phyloP scores from a whole-genome alignment of 2,888 invertebrate species.

The Euclidia mi region DNA sequence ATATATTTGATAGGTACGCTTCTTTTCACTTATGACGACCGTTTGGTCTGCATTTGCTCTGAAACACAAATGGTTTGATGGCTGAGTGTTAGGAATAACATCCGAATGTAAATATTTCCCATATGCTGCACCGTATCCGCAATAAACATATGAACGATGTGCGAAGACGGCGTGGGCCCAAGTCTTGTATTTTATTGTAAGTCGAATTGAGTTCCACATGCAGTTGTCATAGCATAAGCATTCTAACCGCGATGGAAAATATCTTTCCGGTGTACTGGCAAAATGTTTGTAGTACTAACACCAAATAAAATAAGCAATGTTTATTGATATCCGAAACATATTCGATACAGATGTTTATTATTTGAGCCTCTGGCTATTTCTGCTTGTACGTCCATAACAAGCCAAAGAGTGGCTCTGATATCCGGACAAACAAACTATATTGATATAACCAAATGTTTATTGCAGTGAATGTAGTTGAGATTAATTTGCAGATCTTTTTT shows the following conservation, averaged over 20 bases:
- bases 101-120: constrained; percentile 47
- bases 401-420: too few relatives aligned
- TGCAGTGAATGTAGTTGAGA: too few relatives aligned
- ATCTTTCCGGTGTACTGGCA: not conserved
- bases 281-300: not conserved
- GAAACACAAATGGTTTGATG: not conserved
- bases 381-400: too few relatives aligned
- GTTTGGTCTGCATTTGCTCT: not conserved
- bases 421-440: too few relatives aligned
- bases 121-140: constrained; percentile 63
- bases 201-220: constrained; percentile 34
- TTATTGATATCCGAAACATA: not conserved
- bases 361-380: too few relatives aligned
- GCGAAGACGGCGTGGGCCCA: constrained; percentile 62
- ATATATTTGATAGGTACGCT: too few relatives aligned
- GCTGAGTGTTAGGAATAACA: constrained; percentile 29
- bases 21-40: too few relatives aligned
- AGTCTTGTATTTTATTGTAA: constrained; percentile 64
- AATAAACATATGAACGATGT: constrained; percentile 53
- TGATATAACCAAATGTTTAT: too few relatives aligned
- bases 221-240: constrained; percentile 7
- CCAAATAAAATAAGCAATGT: not conserved
- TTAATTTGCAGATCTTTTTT: too few relatives aligned
- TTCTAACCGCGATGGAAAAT: not conserved
- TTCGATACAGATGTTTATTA: too few relatives aligned